A percentile compares a stretch with the other conserved stretches of the same genome.
phyloP scores from a whole-genome alignment of 2,797 vertebrate genomes.

The Spheniscus humboldti region DNA sequence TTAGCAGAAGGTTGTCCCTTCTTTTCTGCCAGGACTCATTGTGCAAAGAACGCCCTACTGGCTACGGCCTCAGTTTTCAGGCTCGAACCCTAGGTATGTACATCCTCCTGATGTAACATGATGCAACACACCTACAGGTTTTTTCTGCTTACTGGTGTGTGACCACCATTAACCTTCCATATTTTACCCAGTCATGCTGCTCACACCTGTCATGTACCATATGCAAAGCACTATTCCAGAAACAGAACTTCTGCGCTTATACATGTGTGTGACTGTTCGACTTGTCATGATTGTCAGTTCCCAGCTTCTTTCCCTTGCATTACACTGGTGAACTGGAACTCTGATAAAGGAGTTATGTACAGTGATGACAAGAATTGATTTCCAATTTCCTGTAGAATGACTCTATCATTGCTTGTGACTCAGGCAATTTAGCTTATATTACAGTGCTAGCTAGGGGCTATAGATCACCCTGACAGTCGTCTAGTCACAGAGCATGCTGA shows the following conservation, averaged over 20 bases:
- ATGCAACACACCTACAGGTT: neutral
- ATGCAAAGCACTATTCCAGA: neutral
- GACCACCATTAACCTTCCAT: neutral
- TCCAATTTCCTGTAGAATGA: conserved; percentile 93
- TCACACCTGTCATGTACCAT: neutral
- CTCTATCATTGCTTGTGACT: conserved; percentile 87
- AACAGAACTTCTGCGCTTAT: neutral
- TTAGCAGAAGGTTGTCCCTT: neutral
- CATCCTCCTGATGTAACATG: neutral
- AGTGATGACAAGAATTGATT: conserved; percentile 94
- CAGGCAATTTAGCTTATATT: conserved; percentile 88
- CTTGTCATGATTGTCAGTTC: conserved; percentile 33
- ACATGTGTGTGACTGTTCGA: neutral
- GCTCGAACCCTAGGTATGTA: accelerated
- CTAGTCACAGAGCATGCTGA: conserved; percentile 75
- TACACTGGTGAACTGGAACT: conserved; percentile 70
- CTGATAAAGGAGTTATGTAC: conserved; percentile 83
- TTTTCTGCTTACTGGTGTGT: neutral
- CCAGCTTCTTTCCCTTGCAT: conserved; percentile 47
- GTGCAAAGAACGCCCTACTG: neutral
- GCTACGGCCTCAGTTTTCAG: neutral
- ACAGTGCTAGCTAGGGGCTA: conserved; percentile 75
- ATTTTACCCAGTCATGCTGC: neutral
- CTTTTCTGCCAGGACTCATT: neutral
- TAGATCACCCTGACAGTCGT: conserved; percentile 87